Percentiles rank a stretch among this genome's conserved stretches.
Evolutionary conservation across 1,140 invertebrate species (phyloP).

Genomic region (Lutraria rhynchaena): DNA sequence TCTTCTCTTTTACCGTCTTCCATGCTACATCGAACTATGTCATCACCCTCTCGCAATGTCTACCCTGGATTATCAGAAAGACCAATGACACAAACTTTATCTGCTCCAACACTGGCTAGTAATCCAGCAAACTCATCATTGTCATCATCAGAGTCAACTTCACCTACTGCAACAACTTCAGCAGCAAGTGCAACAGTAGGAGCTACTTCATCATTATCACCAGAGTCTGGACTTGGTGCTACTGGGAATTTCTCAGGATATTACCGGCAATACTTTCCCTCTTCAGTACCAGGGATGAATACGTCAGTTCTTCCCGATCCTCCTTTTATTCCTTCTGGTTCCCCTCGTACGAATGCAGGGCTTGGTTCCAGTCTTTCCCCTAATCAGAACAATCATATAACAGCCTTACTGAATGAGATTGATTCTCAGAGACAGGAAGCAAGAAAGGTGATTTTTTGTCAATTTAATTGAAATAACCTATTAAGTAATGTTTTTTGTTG

Average conservation of each 20-base stretch:
- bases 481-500: no score
- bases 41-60: background rate
- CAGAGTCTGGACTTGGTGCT: conserved; percentile 46
- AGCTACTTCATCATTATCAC: conserved; percentile 8
- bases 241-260: conserved; percentile 25
- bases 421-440: conserved; percentile 52
- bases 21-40: conserved; percentile 18
- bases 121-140: background rate
- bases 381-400: conserved; percentile 38
- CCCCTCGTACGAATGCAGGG: conserved; percentile 5
- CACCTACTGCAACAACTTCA: background rate
- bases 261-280: conserved; percentile 13
- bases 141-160: background rate
- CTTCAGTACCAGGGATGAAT: background rate
- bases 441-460: conserved; percentile 8
- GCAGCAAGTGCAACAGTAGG: conserved; percentile 15
- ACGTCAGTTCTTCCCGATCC: conserved; percentile 41
- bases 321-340: conserved; percentile 28
- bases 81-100: conserved; percentile 1
- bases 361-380: conserved; percentile 2
- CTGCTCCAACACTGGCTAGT: conserved; percentile 13
- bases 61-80: conserved; percentile 5
- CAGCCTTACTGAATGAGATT: conserved; percentile 33
- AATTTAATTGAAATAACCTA: no score
- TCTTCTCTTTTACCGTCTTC: conserved; percentile 17